Conservation (phyloP, 2,113 vertebrate species). For the Pelecanoides urinatrix region DNA sequence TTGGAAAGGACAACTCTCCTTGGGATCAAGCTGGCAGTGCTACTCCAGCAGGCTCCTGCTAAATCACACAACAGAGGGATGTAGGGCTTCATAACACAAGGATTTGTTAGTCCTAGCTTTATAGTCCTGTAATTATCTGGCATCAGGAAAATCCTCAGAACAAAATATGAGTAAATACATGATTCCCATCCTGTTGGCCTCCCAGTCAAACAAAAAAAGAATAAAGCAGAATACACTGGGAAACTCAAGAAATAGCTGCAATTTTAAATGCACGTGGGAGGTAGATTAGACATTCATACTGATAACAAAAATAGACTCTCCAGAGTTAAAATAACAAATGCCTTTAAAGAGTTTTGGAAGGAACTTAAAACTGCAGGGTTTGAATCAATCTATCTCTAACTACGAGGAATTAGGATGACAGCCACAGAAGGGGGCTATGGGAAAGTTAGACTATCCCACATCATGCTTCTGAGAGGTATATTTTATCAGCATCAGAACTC, state of each 20-base stretch:
- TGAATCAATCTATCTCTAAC: background rate
- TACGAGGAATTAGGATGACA: background rate
- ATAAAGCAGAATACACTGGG: background rate
- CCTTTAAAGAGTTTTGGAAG: background rate
- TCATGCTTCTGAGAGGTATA: background rate
- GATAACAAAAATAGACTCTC: background rate
- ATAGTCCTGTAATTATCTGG: background rate
- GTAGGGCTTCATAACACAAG: background rate
- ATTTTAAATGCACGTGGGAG: background rate
- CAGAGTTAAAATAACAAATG: background rate
- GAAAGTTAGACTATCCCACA: background rate
- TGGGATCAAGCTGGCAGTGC: background rate
- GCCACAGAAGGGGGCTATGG: background rate
- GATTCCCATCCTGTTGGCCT: background rate
- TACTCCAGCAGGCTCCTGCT: background rate
- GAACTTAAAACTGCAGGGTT: background rate
- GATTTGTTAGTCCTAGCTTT: background rate
- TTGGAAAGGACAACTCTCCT: background rate
- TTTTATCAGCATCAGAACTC: background rate
- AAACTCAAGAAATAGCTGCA: background rate
- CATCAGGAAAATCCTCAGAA: background rate
- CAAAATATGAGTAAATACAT: background rate
- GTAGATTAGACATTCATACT: background rate
- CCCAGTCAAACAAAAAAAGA: background rate
- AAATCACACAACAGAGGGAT: background rate